Percentiles rank a stretch among this genome's conserved stretches.
Evolutionary conservation across 92 coral and sea anemone species (phyloP).

Genomic region (Montipora capitata): DNA sequence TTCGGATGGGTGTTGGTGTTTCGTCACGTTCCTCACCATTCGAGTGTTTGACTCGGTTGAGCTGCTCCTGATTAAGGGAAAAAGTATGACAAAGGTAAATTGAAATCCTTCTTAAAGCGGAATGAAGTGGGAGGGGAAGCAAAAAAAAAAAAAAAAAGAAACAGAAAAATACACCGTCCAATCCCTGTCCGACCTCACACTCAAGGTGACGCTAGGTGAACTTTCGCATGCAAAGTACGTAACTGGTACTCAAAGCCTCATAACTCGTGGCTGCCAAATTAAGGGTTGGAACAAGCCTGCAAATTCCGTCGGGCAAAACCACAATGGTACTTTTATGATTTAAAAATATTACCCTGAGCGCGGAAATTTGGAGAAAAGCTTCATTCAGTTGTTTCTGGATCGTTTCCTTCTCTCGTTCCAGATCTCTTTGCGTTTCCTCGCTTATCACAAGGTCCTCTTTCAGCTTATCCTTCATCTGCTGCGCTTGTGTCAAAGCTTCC

Average conservation of each 20-base stretch:
- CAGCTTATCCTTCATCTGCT: constrained; percentile 61
- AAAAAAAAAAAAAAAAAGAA: too few relatives aligned
- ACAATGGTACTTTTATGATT: too few relatives aligned
- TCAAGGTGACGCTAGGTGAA: too few relatives aligned
- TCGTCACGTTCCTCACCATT: constrained; percentile 68
- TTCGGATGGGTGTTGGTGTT: constrained; percentile 60
- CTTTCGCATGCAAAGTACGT: too few relatives aligned
- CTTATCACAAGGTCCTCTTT: constrained; percentile 64
- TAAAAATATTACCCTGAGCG: constrained; percentile 77
- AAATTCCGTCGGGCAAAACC: too few relatives aligned
- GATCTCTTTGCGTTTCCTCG: constrained; percentile 80
- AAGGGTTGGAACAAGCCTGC: too few relatives aligned
- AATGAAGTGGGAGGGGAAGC: too few relatives aligned
- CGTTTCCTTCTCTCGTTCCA: constrained; percentile 88
- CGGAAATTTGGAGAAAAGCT: constrained; percentile 90
- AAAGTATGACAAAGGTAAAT: neutral
- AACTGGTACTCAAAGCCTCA: too few relatives aligned
- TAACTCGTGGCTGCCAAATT: too few relatives aligned
- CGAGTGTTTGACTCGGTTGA: constrained; percentile 82
- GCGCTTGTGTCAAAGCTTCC: constrained; percentile 63
- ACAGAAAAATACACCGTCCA: too few relatives aligned
- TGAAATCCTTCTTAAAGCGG: too few relatives aligned
- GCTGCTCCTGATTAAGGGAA: constrained; percentile 77
- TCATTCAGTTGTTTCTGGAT: constrained; percentile 95
- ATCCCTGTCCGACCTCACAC: too few relatives aligned